Base-by-base conservation (phyloP, 2,888 invertebrate species). In the Thelaira solivaga region DNA sequence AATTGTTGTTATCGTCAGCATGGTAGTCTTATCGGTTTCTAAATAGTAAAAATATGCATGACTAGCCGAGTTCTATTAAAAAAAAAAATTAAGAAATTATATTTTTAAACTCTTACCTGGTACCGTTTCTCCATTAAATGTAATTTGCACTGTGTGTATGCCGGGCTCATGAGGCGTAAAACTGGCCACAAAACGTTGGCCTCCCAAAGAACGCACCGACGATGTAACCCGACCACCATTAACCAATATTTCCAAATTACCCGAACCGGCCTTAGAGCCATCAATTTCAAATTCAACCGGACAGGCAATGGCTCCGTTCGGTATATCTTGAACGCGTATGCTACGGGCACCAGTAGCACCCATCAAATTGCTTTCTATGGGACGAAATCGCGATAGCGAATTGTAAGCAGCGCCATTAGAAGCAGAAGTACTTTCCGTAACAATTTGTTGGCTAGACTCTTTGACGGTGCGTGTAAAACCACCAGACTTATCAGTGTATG, bases 221-320 rank as follows among this genome's bases (percentile, higher is more conserved):
- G 98, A 98, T 7, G 97, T 96, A 24, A 98, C 97, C 80, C 97
- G 93, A 4, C 97, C 96, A 39, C 97, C 97, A 85, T 98, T 97
- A 7, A 98, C 97, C 81, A 98, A 92, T 82, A 99, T 95, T 89
- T 98, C 98, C 82, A 99, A 90, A 89, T 98, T 97, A 13, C 98
- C 99, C 2, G 97, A 96, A 36, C 98, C 98, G n/a, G 98, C 98
- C 81, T 93, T 92, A 74, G 96, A 95, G 69, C 98, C 97, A 89
- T 99, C 98, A 89, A 99, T 98, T 91, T 97, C 96, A 90, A 99
- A 99, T 90, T 97, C 96, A 62, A 98, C 97, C 64, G 97, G 96
- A 88, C 95, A 93, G 82, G 97, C 97, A 65, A 98, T 92, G 57
- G 94, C 91, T 81, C 97, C 97, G 90, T 95, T 94, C 2, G 96